Evolutionary conservation across 1,140 invertebrate species (phyloP).

Genomic region (Drosophila pectinifera): DNA sequence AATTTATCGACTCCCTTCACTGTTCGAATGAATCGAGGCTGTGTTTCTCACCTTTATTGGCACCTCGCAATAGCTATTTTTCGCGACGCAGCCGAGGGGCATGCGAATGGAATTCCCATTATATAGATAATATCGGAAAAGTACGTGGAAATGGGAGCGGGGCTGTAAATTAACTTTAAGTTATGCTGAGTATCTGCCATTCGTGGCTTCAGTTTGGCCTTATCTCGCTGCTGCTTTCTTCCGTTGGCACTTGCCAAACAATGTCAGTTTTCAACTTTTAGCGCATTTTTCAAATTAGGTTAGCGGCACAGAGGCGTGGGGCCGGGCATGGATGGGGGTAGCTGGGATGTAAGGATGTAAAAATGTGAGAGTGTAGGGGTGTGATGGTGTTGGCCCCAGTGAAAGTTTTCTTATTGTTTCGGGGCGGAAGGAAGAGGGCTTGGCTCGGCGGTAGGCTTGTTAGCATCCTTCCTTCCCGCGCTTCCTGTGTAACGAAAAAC

Average conservation of each 20-base stretch:
- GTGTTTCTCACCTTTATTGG: constrained; percentile 1
- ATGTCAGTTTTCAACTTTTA: constrained; percentile 69
- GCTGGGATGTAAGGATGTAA: constrained; percentile 14
- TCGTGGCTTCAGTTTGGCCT: constrained; percentile 20
- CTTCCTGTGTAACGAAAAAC: constrained; percentile 27
- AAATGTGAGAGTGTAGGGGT: not conserved
- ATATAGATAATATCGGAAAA: constrained; percentile 3
- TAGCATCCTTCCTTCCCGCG: constrained; percentile 65
- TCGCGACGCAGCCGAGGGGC: not conserved
- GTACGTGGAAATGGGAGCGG: not conserved
- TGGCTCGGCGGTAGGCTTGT: constrained; percentile 40
- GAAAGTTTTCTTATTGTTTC: constrained; percentile 70
- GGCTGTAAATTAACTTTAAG: constrained; percentile 17
- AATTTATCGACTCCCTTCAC: too few relatives aligned
- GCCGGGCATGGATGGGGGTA: not conserved
- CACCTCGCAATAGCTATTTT: not conserved
- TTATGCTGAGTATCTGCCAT: constrained; percentile 37
- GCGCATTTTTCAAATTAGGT: constrained; percentile 76
- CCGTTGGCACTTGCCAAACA: constrained; percentile 48
- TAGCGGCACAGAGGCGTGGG: constrained; percentile 44
- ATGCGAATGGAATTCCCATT: not conserved
- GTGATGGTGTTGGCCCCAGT: constrained; percentile 41
- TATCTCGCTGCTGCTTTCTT: constrained; percentile 16
- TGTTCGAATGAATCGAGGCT: not conserved
- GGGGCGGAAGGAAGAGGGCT: constrained; percentile 27